Evolutionary conservation across 2,113 vertebrate species (phyloP).

Genomic region (Dasypus novemcinctus): DNA sequence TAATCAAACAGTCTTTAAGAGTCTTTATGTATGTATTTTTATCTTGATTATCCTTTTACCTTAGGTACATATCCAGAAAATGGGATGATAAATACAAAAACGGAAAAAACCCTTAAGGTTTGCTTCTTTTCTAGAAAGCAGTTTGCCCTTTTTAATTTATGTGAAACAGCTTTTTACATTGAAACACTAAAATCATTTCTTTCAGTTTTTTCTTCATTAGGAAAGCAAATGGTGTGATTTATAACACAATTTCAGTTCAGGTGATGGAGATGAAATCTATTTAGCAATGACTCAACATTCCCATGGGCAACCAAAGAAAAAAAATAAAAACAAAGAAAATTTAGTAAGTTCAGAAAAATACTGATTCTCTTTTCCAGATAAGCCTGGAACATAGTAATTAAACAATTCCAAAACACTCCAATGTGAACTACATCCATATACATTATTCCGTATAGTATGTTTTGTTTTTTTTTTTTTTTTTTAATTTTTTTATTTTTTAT

Average conservation of each 20-base stretch:
- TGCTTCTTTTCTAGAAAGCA: conserved; percentile 17
- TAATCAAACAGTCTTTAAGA: not conserved
- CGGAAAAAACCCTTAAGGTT: not conserved
- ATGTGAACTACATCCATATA: not conserved
- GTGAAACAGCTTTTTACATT: not conserved
- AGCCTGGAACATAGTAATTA: conserved; percentile 4
- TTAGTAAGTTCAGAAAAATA: not conserved
- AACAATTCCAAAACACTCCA: not conserved
- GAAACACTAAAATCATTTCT: not conserved
- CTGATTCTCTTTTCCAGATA: not conserved
- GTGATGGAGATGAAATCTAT: not conserved
- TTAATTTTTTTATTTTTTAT: no score
- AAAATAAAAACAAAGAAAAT: not conserved
- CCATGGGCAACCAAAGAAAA: not conserved
- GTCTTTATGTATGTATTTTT: not conserved
- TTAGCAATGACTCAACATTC: not conserved
- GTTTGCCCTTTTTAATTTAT: not conserved
- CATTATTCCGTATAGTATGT: not conserved
- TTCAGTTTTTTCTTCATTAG: not conserved
- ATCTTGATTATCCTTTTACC: not conserved
- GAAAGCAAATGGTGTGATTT: not conserved
- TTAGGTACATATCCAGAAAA: conserved; percentile 10
- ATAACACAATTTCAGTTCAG: not conserved
- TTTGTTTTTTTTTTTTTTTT: no score
- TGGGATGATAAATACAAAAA: not conserved